Evolutionary conservation across 2,113 vertebrate species (phyloP), one percentile per base, ranked within the genome.

Genomic region (Tragelaphus scriptus): DNA sequence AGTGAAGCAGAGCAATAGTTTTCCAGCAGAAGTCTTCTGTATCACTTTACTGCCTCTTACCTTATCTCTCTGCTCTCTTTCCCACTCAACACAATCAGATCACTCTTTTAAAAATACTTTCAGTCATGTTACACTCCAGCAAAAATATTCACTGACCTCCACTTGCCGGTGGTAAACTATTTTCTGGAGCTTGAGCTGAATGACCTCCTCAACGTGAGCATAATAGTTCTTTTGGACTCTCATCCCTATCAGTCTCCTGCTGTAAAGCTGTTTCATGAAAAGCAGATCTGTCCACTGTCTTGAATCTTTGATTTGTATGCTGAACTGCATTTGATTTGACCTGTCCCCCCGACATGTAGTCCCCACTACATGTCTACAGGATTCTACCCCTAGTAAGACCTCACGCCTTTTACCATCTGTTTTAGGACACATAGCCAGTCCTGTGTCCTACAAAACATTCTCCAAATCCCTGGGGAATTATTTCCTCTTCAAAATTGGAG

Each of bases 371-470:
- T 44, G 71, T 80, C 71, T 49, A 14, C 15, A 21, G 91, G 44
- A 26, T 47, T 75, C 9, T 59, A 8, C 3, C 5, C 7, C 1
- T 7, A 26, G 21, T 1, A 7, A 32, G 51, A 21, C 3, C 53
- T 47, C 23, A 21, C 7, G 3, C 3, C 13, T 12, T 32, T 32
- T 17, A 6, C 79, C 17, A 65, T 30, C 14, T 51, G 6, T 95
- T 91, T 95, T 5, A 85, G 55, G 16, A 68, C 26, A 63, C 12
- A 1, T 26, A 7, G 14, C 56, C 92, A 87, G 13, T 49, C 5
- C 32, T 23, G 7, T 15, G 63, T 81, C 25, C 6, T 49, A 51
- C 63, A 82, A 63, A 65, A 51, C 3, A 11, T 6, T 88, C 40
- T 19, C 15, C 28, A 61, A 13, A 40, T 49, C 3, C 0, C 28